Evolutionary conservation across 30 jellyfish, hydroid and myxozoan genomes (phyloP), one percentile per base, ranked within the genome.

Genomic region (Hydra vulgaris): DNA sequence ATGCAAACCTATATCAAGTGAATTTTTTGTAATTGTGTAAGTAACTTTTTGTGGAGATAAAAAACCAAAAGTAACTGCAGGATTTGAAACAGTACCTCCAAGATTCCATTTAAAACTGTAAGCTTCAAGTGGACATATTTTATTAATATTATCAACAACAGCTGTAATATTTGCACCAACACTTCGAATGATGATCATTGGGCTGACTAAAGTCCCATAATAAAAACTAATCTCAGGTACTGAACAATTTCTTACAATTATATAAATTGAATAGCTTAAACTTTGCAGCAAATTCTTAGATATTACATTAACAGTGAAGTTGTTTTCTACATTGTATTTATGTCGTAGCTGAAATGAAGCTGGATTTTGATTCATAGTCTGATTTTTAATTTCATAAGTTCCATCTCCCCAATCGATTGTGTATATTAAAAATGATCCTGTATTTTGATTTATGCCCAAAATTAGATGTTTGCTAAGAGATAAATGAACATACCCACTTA

Each of bases 21-120:
- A 25, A 7, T 54, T 23, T 23, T 75, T 75, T 53, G 0, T 18
- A 75, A 75, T 75, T 22, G 83, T 75, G 83, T 0, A 75, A 0
- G 83, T 25, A 18, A 22, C 25, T 18, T 23, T 20, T 25, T 75
- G 69, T 23, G 23, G 23, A 40, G 12, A 3, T 12, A 3, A 12
- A 40, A 12, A 5, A 40, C 61, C 61, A 3, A n/a, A n/a, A n/a
- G 5, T 40, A 40, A 40, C 61, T 40, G 5, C 8, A 5, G 61
- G 61, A 3, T 40, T 40, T 40, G 61, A 40, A 40, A 12, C 12
- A 40, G 12, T 3, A 40, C 61, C 12, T 40, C 8, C 12, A 12
- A 40, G 61, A 40, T 40, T 40, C 61, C 61, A 40, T 40, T 40
- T 5, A 40, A 40, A 40, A 40, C 61, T 40, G 61, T 3, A 40